A percentile compares a stretch with the other conserved stretches of the same genome.
Evolutionary conservation across 2,888 invertebrate species (phyloP).

Genomic region (Amphipoea oculea): DNA sequence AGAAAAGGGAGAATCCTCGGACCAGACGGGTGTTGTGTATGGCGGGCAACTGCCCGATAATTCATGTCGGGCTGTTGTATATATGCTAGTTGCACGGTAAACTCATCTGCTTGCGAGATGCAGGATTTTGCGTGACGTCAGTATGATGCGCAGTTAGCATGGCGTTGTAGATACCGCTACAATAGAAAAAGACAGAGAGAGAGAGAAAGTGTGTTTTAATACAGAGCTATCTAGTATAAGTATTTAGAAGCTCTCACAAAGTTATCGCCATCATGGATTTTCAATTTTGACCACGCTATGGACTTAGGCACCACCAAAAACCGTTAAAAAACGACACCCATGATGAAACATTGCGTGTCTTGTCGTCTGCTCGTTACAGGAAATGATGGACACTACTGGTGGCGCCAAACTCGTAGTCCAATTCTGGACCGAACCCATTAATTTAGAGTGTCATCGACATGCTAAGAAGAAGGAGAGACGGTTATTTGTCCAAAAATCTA

Average conservation of each 20-base stretch:
- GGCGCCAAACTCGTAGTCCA: neutral
- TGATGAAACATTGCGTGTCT: neutral
- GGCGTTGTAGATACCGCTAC: neutral
- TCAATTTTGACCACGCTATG: neutral
- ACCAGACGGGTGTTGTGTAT: too few species aligned
- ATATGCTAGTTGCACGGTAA: too few species aligned
- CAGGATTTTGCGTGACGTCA: too few species aligned
- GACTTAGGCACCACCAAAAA: neutral
- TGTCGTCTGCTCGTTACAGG: neutral
- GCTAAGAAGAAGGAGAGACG: neutral
- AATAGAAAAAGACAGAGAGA: neutral
- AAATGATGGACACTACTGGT: neutral
- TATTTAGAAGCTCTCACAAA: neutral
- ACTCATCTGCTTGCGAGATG: too few species aligned
- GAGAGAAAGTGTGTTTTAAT: neutral
- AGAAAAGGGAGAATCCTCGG: too few species aligned
- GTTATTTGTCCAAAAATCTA: neutral
- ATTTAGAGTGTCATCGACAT: neutral
- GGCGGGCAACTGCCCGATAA: too few species aligned
- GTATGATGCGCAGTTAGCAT: too few species aligned
- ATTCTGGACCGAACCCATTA: neutral
- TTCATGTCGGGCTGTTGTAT: too few species aligned
- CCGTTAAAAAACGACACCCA: neutral
- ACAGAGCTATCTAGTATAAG: neutral
- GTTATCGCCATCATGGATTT: neutral